These are phyloP conservation scores for Clarias macrocephalus DNA, from an alignment of 2,113 vertebrate genomes.

Conservation along the genomic window DNA sequence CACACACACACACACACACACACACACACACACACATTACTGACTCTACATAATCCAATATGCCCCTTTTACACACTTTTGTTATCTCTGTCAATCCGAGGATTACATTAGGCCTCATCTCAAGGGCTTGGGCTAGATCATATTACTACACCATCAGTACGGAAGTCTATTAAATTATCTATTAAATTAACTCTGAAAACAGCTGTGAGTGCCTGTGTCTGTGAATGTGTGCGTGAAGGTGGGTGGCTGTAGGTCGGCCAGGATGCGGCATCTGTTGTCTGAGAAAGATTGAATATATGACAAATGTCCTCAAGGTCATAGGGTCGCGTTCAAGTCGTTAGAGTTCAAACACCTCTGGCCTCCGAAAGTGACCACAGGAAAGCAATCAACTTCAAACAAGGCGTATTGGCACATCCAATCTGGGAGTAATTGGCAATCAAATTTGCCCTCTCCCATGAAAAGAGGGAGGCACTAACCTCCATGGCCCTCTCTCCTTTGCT, in stretches of 20 bases:
- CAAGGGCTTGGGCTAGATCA: constrained; percentile 62
- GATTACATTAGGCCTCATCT: constrained; percentile 65
- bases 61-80: constrained; percentile 54
- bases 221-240: constrained; percentile 14
- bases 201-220: constrained; percentile 63
- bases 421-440: constrained; percentile 63
- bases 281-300: constrained; percentile 70
- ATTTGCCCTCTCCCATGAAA: constrained; percentile 40
- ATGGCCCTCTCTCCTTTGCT: constrained; percentile 19
- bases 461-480: constrained; percentile 30
- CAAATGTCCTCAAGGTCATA: constrained; percentile 64
- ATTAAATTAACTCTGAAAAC: constrained; percentile 51
- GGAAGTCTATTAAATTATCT: constrained; percentile 72
- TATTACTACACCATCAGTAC: constrained; percentile 67
- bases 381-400: constrained; percentile 66
- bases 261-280: constrained; percentile 72
- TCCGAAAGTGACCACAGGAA: constrained; percentile 57
- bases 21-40: constrained; percentile 59
- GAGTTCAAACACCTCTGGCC: constrained; percentile 54
- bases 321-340: constrained; percentile 53
- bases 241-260: constrained; percentile 48
- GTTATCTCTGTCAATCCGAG: constrained; percentile 62
- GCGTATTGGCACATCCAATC: constrained; percentile 47
- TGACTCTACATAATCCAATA: constrained; percentile 65
- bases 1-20: constrained; percentile 1